Conservation (phyloP, 2,797 vertebrate species). For the Psittacula echo region DNA sequence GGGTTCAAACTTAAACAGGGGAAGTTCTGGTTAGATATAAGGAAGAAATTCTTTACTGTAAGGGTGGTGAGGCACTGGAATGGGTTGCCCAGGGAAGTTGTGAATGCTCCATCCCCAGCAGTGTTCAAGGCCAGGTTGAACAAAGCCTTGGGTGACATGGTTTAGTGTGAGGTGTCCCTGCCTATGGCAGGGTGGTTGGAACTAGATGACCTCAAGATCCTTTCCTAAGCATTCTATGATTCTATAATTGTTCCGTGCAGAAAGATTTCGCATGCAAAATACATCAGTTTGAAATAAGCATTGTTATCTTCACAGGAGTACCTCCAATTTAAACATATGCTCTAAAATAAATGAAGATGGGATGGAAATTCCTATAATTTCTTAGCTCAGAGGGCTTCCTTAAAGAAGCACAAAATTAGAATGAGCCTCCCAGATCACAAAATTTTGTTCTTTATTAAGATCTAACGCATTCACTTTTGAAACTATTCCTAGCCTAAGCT, state of each 20-base stretch:
- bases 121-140: background rate
- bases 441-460: background rate
- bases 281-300: background rate
- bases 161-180: background rate
- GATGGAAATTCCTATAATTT: background rate
- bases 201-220: background rate
- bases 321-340: background rate
- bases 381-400: background rate
- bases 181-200: background rate
- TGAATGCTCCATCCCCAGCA: too few species aligned
- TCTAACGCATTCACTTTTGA: background rate
- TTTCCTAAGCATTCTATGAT: background rate
- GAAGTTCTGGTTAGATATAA: too few species aligned
- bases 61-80: too few species aligned
- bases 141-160: background rate
- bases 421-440: background rate
- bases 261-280: background rate
- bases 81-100: too few species aligned
- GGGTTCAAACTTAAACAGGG: too few species aligned
- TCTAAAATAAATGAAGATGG: background rate
- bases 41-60: too few species aligned
- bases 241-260: background rate
- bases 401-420: background rate
- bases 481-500: background rate
- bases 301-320: background rate